Evolutionary conservation across 35 echinoderm and acorn worm species (phyloP).

Genomic region (Heliocidaris erythrogramma): DNA sequence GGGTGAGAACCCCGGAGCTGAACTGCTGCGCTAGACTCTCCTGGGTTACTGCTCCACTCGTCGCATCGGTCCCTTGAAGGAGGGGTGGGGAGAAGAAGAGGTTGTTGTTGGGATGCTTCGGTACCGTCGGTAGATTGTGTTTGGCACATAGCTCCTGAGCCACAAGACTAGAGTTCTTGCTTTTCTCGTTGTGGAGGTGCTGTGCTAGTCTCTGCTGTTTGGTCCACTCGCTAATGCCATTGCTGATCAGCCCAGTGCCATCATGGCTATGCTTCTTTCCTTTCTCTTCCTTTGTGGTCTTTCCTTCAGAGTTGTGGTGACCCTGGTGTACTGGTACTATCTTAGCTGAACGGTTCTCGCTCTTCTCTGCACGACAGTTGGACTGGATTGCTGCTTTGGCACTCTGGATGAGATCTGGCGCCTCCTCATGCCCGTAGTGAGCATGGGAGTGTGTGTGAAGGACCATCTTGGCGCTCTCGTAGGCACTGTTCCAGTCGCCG

Average conservation of each 20-base stretch:
- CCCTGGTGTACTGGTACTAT: slow-evolving; percentile 45
- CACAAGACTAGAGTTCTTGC: slow-evolving; percentile 48
- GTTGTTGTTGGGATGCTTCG: slow-evolving; percentile 58
- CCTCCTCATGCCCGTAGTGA: slow-evolving; percentile 64
- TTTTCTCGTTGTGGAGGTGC: slow-evolving; percentile 69
- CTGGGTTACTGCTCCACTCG: background rate
- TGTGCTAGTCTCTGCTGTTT: slow-evolving; percentile 67
- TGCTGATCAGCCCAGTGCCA: background rate
- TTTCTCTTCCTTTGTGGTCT: slow-evolving; percentile 57
- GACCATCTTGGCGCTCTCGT: slow-evolving; percentile 90
- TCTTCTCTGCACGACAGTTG: slow-evolving; percentile 67
- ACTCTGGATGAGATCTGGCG: slow-evolving; percentile 87
- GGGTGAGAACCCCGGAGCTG: slow-evolving; percentile 24
- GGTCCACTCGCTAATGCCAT: slow-evolving; percentile 52
- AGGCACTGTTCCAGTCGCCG: slow-evolving; percentile 79
- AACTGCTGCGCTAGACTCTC: slow-evolving; percentile 50
- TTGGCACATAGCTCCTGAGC: slow-evolving; percentile 56
- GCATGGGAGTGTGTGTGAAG: slow-evolving; percentile 58
- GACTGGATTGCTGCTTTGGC: slow-evolving; percentile 81
- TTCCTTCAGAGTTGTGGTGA: slow-evolving; percentile 56
- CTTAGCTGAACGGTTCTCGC: slow-evolving; percentile 31
- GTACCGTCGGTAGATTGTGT: slow-evolving; percentile 52
- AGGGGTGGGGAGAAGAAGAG: slow-evolving; percentile 26
- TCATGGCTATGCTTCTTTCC: slow-evolving; percentile 60
- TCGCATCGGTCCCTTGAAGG: slow-evolving; percentile 33